Conservation (phyloP, 2,113 vertebrate genomes). For the Myotis brandtii region DNA sequence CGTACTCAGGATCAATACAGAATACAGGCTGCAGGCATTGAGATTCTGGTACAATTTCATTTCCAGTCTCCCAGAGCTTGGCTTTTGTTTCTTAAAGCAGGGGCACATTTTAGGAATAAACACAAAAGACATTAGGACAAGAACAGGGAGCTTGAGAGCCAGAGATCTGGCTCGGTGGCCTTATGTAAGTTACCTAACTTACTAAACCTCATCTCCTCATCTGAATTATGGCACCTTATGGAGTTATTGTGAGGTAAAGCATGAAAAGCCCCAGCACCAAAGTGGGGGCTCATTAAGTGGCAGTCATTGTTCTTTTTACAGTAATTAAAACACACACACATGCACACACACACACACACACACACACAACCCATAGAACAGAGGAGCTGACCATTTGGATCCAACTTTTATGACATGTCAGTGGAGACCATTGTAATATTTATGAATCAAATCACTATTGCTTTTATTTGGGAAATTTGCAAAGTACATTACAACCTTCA, state of each 20-base stretch:
- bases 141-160: not conserved
- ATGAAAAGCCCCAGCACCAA: not conserved
- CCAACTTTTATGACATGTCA: not conserved
- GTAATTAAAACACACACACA: not conserved
- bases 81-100: conserved; percentile 5
- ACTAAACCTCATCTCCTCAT: not conserved
- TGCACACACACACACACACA: no score
- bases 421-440: not conserved
- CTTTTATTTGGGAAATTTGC: not conserved
- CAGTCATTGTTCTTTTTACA: not conserved
- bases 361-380: not conserved
- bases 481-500: not conserved
- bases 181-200: not conserved
- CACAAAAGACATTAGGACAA: not conserved
- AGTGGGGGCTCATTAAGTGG: not conserved
- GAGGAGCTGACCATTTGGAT: not conserved
- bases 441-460: not conserved
- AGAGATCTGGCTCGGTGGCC: not conserved
- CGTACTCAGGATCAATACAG: conserved; percentile 69
- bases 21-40: not conserved
- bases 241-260: not conserved
- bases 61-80: not conserved
- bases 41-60: not conserved
- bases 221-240: not conserved
- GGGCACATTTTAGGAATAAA: conserved; percentile 33